Base-by-base conservation (phyloP, 2,797 vertebrate species). In the Galaxias olidus region DNA sequence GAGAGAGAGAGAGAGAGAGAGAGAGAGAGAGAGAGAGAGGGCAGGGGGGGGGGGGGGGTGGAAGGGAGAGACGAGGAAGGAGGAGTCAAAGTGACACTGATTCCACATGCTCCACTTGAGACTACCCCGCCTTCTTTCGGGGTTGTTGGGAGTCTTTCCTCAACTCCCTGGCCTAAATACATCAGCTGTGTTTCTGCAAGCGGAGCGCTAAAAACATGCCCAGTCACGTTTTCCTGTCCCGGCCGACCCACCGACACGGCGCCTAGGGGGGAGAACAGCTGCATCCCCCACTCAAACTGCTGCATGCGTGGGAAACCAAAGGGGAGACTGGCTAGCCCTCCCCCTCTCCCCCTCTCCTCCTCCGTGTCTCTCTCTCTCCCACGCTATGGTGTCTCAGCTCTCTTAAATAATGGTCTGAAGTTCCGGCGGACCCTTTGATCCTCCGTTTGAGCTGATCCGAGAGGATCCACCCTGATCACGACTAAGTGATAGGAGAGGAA, bases 151-250 rank as follows among this genome's bases (percentile, higher is more conserved):
- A 63, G 44, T 74, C 13, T 20, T 19, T 75, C 61, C 68, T 73
- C 58, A 61, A 63, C 68, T 61, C 65, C 18, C 65, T 86, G 83
- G 74, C 86, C 85, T 83, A 77, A 67, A 85, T 81, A 74, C 65
- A 67, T 76, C 77, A 58, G 49, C 70, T 69, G 30, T 47, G 58
- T 79, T 81, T 71, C 65, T 70, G 75, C 74, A 69, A 78, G 74
- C 65, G 78, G 72, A 15, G 46, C 55, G 71, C 66, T 72, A 80
- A 47, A 82, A 84, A 84, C 79, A 74, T 83, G 79, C 79, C 84
- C 30, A 54, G 52, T 84, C 77, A 81, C 83, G 70, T 64, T 77
- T 78, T 82, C 59, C 61, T 60, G 66, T n/a, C n/a, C n/a, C n/a
- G n/a, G n/a, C n/a, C n/a, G n/a, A 73, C 71, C 69, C 66, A 54